These are phyloP conservation scores for Gortyna flavago DNA, from an alignment of 2,888 invertebrate genomes.

Conservation along the genomic window DNA sequence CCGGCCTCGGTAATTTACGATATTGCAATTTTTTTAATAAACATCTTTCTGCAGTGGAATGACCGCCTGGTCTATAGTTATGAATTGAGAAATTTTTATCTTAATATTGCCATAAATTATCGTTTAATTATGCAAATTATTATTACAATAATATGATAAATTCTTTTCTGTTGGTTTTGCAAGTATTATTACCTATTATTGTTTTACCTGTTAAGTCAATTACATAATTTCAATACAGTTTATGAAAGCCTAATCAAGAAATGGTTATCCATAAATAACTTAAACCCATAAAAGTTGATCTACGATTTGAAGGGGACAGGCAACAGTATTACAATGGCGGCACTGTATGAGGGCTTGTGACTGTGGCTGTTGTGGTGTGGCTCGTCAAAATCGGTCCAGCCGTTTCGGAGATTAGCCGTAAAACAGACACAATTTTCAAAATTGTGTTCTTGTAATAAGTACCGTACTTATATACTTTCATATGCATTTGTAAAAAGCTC, in stretches of 20 bases:
- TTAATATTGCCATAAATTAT: slow-evolving; percentile 8
- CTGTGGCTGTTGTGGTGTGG: background rate
- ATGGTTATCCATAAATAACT: background rate
- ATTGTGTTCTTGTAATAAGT: no score
- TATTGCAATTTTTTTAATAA: background rate
- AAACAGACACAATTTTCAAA: no score
- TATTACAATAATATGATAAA: background rate
- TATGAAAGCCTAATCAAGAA: background rate
- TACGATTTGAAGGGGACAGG: background rate
- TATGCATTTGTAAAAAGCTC: background rate
- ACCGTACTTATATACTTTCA: background rate
- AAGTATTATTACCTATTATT: background rate
- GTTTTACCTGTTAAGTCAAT: background rate
- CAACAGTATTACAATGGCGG: background rate
- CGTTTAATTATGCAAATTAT: background rate
- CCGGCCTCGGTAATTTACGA: background rate
- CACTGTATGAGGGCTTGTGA: background rate
- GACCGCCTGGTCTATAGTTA: slow-evolving; percentile 5
- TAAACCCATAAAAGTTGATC: no score
- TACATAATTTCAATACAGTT: background rate
- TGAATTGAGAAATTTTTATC: slow-evolving; percentile 25
- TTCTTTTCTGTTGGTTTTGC: background rate
- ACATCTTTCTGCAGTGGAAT: background rate
- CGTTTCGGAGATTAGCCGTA: background rate
- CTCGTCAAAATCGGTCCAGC: background rate